Base-by-base conservation (phyloP, 1,140 invertebrate genomes). In the Atta texana region DNA sequence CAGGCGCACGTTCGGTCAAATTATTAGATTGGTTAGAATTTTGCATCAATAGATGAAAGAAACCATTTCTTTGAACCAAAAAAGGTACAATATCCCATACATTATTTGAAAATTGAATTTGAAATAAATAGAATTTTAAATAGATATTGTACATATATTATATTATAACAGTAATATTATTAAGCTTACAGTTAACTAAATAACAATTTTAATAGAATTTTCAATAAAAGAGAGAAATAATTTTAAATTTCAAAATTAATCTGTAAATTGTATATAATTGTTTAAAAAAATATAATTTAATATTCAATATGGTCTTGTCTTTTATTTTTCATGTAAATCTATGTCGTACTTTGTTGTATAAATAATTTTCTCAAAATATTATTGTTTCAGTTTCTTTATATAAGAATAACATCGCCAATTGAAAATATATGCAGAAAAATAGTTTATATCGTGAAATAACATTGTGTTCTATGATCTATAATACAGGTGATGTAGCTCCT, bases 21-120 rank as follows among this genome's bases (percentile, higher is more conserved):
- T 84, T 51, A 74, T 74, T 55, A 61, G 28, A 63, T 44, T 28
- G 24, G 12, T 68, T n/a, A 28, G 21, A 89, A 85, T 28, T 88
- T 51, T 64, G 72, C 8, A 5, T 28, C 14, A 39, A 64, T 61
- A 61, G 7, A 28, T 31, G 14, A 55, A 5, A 10, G 14, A 84
- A 72, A 0, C 10, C 34, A 82, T 63, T 24, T n/a, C n/a, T 80
- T 53, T 66, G n/a, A 66, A 66, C 10, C 14, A 31, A 59, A 18
- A 63, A 57, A 16, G n/a, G 0, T 14, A 59, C 6, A 59, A 59
- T 18, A 12, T 61, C 21, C 12, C 6, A 72, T 44, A 21, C 4
- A 59, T 72, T 72, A 49, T 55, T 44, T 49, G 2, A 12, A 66
- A 55, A 39, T 69, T 5, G 0, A 39, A 68, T 80, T 18, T 34